Percentiles rank a stretch among this genome's conserved stretches.
phyloP scores from a whole-genome alignment of 2,113 vertebrate genomes.

The Clarias batrachus region DNA sequence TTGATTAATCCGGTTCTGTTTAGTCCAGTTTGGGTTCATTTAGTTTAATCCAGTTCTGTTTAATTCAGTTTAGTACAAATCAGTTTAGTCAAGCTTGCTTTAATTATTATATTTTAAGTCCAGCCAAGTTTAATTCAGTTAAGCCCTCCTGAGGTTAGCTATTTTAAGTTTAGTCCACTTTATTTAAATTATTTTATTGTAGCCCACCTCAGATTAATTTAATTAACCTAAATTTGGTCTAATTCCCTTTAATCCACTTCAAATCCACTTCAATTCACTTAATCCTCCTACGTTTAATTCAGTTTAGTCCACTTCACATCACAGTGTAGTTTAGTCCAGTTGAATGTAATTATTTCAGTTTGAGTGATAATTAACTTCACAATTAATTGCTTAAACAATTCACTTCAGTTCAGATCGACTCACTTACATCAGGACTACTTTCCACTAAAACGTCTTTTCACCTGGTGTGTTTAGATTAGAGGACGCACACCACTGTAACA shows the following conservation, averaged over 20 bases:
- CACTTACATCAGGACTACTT: too few relatives aligned
- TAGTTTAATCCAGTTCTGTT: background rate
- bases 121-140: background rate
- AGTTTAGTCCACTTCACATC: too few relatives aligned
- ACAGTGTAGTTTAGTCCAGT: background rate
- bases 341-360: too few relatives aligned
- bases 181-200: background rate
- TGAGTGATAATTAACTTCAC: too few relatives aligned
- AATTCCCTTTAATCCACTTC: background rate
- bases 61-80: background rate
- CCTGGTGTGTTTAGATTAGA: background rate
- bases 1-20: background rate
- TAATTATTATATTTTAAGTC: background rate
- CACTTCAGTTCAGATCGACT: background rate
- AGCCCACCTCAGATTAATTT: background rate
- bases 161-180: background rate
- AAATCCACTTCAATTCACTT: background rate
- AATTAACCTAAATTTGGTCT: background rate
- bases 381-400: background rate
- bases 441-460: background rate
- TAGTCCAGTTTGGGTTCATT: too few relatives aligned
- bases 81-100: background rate
- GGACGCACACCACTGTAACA: background rate
- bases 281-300: background rate
- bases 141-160: too few relatives aligned